Evolutionary conservation across 35 echinoderm and acorn worm species (phyloP).

Genomic region (Patiria miniata): DNA sequence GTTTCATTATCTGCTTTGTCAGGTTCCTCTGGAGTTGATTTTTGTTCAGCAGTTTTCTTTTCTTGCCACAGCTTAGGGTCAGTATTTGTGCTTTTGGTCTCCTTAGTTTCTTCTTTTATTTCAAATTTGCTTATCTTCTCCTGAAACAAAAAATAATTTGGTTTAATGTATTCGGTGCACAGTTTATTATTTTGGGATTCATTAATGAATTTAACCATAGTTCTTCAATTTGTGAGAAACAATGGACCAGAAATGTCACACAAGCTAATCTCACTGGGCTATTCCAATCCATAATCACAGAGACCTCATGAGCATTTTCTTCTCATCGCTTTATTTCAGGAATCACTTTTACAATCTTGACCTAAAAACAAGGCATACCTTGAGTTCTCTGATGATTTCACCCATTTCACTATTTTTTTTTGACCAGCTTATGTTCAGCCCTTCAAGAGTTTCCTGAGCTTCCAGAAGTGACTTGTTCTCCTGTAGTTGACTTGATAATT

Average conservation of each 20-base stretch:
- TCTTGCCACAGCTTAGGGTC: not conserved
- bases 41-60: not conserved
- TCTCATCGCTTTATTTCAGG: too few relatives aligned
- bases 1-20: too few relatives aligned
- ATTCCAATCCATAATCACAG: too few relatives aligned
- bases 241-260: not conserved
- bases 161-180: too few relatives aligned
- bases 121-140: not conserved
- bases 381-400: not conserved
- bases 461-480: not conserved
- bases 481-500: not conserved
- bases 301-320: too few relatives aligned
- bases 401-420: constrained; percentile 25
- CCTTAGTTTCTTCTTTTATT: not conserved
- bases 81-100: not conserved
- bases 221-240: not conserved
- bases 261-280: too few relatives aligned
- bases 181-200: not conserved
- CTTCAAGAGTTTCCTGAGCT: not conserved
- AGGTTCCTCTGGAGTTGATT: too few relatives aligned
- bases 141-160: not conserved
- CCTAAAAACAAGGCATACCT: not conserved
- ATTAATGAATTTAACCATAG: not conserved
- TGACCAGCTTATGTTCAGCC: constrained; percentile 34
- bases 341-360: too few relatives aligned